Base-by-base conservation (phyloP, 2,888 invertebrate species). In the Iphiclides podalirius region DNA sequence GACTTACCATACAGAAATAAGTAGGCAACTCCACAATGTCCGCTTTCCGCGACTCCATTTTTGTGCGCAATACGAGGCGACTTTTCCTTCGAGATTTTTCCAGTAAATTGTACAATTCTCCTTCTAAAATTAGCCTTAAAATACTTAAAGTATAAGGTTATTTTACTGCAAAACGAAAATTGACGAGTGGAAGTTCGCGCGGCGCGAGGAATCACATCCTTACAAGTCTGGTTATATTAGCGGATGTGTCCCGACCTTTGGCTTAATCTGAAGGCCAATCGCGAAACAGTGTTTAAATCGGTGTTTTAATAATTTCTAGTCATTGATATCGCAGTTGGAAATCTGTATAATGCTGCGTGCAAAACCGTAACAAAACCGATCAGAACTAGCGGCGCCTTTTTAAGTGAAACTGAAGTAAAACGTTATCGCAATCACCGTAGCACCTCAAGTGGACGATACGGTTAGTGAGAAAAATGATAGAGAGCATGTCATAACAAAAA, bases 1-100 rank as follows among this genome's bases (percentile, higher is more conserved):
- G 49, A 39, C 49, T 49, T 44, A 35, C 44, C 17, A 49, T 44
- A 39, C n/a, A 49, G 39, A 49, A 49, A 44, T 49, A 49, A 39
- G 44, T 49, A 49, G 49, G 44, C 34, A 49, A 35, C 4, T 13
- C 7, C 1, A 44, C 44, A 44, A 43, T 44, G 49, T 49, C 44
- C 44, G 49, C 44, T 34, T 26, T 44, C 11, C 23, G 34, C 49
- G 44, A 13, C 44, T 35, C 44, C 34, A 35, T 49, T 44, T 44
- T 44, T 17, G 6, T 39, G 23, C 44, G 44, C 38, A n/a, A 26
- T 23, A 33, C n/a, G 9, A 13, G 23, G 37, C 14, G 15, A 33
- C 12, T 43, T 43, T 38, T 20, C 35, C 42, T 43, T 42, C 33
- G 31, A 43, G 48, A 48, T 38, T 37, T 34, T 15, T 33, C 42